A percentile compares a stretch with the other conserved stretches of the same genome.
These are phyloP conservation scores for Leptinotarsa texana DNA, from an alignment of 1,140 invertebrate species.

Conservation along the genomic window DNA sequence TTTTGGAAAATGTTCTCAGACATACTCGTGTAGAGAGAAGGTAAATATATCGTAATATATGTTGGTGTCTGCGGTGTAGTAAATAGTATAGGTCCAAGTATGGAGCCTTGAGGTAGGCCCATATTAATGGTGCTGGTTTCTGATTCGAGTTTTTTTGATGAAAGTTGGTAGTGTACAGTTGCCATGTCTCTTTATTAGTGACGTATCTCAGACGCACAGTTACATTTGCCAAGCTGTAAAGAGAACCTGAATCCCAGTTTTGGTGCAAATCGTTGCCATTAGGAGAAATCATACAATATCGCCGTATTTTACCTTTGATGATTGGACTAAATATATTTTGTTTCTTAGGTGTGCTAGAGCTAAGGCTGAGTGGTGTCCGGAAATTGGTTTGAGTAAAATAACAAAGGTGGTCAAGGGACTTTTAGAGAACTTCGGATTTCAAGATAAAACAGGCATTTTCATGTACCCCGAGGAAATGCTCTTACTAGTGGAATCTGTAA, in stretches of 20 bases:
- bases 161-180: no score
- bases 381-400: constrained; percentile 36
- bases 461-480: constrained; percentile 52
- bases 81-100: no score
- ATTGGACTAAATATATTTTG: constrained; percentile 7
- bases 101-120: no score
- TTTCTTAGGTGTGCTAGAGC: constrained; percentile 39
- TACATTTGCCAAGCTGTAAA: no score
- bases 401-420: constrained; percentile 40
- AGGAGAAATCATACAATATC: neutral
- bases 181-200: no score
- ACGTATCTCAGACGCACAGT: no score
- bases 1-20: constrained; percentile 37
- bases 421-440: constrained; percentile 42
- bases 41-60: constrained; percentile 23
- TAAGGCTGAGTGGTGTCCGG: constrained; percentile 39
- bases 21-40: constrained; percentile 43
- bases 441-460: constrained; percentile 43
- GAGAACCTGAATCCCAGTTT: no score
- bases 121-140: no score
- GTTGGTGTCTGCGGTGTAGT: no score
- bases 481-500: constrained; percentile 52
- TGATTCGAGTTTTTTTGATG: no score
- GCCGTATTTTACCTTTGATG: neutral
- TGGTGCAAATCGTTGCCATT: neutral